Percentiles rank a stretch among this genome's conserved stretches.
Evolutionary conservation across 2,113 vertebrate genomes (phyloP).

Genomic region (Gulo gulo): DNA sequence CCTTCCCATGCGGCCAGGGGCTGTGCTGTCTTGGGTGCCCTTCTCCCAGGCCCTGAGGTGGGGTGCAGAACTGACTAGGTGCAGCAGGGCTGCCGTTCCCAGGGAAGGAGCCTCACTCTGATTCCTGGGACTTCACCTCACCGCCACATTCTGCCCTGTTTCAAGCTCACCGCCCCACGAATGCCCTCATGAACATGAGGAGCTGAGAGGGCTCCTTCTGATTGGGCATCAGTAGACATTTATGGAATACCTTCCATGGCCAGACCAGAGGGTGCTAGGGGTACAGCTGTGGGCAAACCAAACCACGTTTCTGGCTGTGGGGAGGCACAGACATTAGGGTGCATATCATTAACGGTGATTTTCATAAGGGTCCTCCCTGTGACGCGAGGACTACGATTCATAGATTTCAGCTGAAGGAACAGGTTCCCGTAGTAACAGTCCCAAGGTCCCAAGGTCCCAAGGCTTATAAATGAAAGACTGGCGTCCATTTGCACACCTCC

Average conservation of each 20-base stretch:
- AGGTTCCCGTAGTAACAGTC: background rate
- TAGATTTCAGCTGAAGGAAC: background rate
- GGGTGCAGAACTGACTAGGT: rapidly evolving
- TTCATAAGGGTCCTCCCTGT: background rate
- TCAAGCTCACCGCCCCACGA: background rate
- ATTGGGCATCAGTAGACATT: background rate
- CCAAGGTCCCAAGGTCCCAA: background rate
- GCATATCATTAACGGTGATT: background rate
- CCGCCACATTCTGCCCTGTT: background rate
- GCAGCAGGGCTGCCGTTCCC: background rate
- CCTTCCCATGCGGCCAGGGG: background rate
- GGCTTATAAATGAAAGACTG: background rate
- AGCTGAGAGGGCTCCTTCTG: background rate
- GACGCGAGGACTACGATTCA: background rate
- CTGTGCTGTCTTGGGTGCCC: too few relatives aligned
- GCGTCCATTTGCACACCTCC: background rate
- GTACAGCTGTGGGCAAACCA: background rate
- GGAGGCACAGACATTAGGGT: background rate
- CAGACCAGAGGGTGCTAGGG: background rate
- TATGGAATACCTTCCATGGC: background rate
- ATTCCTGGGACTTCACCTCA: background rate
- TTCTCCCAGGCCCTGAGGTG: background rate
- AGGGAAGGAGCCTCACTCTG: background rate
- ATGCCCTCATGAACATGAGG: background rate
- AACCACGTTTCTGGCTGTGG: background rate